Percentiles rank a stretch among this genome's conserved stretches.
Conservation (phyloP, 2,888 invertebrate species). For the Euzophera pinguis region DNA sequence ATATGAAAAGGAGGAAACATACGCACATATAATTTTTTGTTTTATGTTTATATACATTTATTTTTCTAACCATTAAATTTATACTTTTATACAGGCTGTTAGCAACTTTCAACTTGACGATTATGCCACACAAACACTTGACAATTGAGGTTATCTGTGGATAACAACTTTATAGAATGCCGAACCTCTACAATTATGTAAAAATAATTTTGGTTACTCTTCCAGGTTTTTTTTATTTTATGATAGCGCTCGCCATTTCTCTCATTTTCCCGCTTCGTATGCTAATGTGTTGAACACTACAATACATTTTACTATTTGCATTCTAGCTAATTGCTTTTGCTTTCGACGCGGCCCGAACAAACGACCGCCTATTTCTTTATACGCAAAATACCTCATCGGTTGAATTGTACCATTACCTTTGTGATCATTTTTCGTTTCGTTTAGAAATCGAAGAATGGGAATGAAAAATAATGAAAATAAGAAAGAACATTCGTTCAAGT, state of each 20-base stretch:
- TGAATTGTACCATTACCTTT: slow-evolving; percentile 26
- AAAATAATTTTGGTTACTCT: neutral
- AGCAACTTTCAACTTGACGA: too few species aligned
- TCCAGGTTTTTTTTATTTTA: neutral
- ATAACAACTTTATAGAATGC: neutral
- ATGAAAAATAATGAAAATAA: slow-evolving; percentile 1
- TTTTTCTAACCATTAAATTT: too few species aligned
- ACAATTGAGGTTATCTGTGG: too few species aligned
- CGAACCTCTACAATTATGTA: neutral
- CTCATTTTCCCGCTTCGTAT: slow-evolving; percentile 53
- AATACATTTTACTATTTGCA: slow-evolving; percentile 68
- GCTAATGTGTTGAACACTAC: slow-evolving; percentile 64
- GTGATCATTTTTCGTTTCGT: neutral
- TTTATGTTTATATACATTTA: too few species aligned
- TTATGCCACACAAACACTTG: too few species aligned
- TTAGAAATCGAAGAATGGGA: slow-evolving; percentile 17
- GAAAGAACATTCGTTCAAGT: too few species aligned
- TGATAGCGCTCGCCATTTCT: slow-evolving; percentile 45
- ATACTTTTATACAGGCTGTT: too few species aligned
- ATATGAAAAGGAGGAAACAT: too few species aligned
- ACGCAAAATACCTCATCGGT: slow-evolving; percentile 44
- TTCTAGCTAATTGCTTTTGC: slow-evolving; percentile 73
- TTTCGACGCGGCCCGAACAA: slow-evolving; percentile 38
- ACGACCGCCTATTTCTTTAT: slow-evolving; percentile 6
- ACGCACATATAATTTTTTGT: too few species aligned